Evolutionary conservation across 1,140 invertebrate species (phyloP).

Genomic region (Atopsyche davidsoni): DNA sequence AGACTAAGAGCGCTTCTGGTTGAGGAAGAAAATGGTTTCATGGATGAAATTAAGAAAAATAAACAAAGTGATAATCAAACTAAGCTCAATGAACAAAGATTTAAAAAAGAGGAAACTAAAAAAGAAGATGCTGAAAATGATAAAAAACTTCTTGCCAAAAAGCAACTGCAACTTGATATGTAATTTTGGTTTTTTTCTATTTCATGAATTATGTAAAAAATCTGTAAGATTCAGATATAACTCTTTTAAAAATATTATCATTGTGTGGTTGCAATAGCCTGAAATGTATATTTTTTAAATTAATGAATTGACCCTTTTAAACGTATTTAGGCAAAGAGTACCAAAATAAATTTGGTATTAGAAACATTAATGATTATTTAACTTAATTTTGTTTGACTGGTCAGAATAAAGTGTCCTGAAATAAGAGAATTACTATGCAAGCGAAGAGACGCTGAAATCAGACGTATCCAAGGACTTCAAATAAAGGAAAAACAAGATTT

Average conservation of each 20-base stretch:
- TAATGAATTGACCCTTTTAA: not conserved
- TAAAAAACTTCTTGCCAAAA: conserved; percentile 18
- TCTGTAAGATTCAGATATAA: no score
- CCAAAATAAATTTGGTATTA: no score
- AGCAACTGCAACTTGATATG: conserved; percentile 19
- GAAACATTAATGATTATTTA: no score
- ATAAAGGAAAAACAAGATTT: conserved; percentile 23
- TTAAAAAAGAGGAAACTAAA: conserved; percentile 7
- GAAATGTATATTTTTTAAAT: not conserved
- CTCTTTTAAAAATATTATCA: no score
- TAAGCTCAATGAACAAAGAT: conserved; percentile 13
- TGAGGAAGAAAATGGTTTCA: conserved; percentile 17
- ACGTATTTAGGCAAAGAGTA: no score
- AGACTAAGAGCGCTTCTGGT: conserved; percentile 20
- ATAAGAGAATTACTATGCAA: conserved; percentile 13
- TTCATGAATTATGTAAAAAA: no score
- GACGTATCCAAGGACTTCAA: conserved; percentile 22
- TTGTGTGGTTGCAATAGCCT: no score
- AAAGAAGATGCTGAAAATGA: conserved; percentile 16
- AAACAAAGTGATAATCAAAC: conserved; percentile 10
- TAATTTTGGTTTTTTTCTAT: no score
- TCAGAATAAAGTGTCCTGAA: conserved; percentile 22
- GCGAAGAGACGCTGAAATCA: conserved; percentile 17
- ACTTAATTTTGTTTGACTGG: no score
- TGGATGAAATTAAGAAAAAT: conserved; percentile 12